Conservation (phyloP, 2,797 vertebrate species). For the Taeniopygia guttata region DNA sequence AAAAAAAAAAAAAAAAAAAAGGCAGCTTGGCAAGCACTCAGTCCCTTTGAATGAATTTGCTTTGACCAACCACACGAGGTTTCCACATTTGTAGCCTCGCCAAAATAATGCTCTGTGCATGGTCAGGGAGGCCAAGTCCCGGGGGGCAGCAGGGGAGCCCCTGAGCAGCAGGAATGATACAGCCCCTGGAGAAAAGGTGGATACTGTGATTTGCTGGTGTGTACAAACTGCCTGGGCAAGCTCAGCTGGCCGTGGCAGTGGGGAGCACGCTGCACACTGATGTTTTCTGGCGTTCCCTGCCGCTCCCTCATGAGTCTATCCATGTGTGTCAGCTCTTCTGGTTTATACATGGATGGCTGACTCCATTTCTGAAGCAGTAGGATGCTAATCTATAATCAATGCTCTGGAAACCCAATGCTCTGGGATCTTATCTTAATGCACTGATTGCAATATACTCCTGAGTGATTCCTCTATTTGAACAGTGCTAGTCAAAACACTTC, state of each 20-base stretch:
- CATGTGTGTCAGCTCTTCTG: accelerated
- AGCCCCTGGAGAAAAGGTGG: not conserved
- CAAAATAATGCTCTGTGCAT: accelerated
- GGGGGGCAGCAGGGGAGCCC: not conserved
- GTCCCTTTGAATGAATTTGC: not conserved
- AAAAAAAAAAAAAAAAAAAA: not conserved
- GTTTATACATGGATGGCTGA: not conserved
- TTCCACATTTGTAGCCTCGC: not conserved
- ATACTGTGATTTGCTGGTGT: not conserved
- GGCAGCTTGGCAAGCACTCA: not conserved
- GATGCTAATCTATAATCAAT: constrained; percentile 40
- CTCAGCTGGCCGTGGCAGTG: not conserved
- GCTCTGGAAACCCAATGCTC: not conserved
- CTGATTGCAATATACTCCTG: not conserved
- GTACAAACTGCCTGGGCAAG: not conserved
- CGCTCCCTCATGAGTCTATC: not conserved
- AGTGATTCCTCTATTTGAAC: constrained; percentile 11
- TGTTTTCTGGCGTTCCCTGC: accelerated
- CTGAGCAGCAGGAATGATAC: accelerated
- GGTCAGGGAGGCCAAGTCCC: not conserved
- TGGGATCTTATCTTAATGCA: constrained; percentile 25
- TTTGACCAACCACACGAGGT: not conserved
- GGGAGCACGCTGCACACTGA: accelerated
- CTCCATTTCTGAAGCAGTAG: not conserved
- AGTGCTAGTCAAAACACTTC: constrained; percentile 26